phyloP scores from a whole-genome alignment of 1,140 invertebrate species.

The Drosophila santomea region DNA sequence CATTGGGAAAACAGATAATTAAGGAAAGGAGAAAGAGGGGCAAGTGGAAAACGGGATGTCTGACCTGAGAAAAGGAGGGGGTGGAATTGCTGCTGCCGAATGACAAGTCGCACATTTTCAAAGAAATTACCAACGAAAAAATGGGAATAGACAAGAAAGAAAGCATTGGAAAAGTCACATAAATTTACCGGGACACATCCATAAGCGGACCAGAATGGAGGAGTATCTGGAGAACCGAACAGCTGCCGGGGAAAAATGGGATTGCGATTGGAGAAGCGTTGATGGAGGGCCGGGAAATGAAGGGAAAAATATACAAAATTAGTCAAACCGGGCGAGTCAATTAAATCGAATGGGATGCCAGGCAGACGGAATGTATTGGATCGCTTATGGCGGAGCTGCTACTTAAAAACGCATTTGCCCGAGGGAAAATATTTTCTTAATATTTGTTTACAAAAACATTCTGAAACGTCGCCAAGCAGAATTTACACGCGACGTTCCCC shows the following conservation, averaged over 20 bases:
- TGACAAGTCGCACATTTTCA: slow-evolving; percentile 83
- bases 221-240: slow-evolving; percentile 35
- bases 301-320: slow-evolving; percentile 63
- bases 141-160: slow-evolving; percentile 39
- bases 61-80: slow-evolving; percentile 29
- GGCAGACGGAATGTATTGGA: slow-evolving; percentile 24
- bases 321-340: slow-evolving; percentile 70
- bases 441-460: slow-evolving; percentile 79
- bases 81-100: slow-evolving; percentile 61
- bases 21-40: slow-evolving; percentile 54
- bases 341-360: slow-evolving; percentile 69
- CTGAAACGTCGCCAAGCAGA: slow-evolving; percentile 56
- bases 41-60: slow-evolving; percentile 65
- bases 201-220: slow-evolving; percentile 43
- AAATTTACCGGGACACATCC: slow-evolving; percentile 57
- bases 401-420: slow-evolving; percentile 68
- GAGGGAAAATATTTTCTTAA: slow-evolving; percentile 42
- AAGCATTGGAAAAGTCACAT: slow-evolving; percentile 72
- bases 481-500: slow-evolving; percentile 54
- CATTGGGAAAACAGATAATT: slow-evolving; percentile 79
- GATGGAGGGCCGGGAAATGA: slow-evolving; percentile 46
- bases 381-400: slow-evolving; percentile 39
- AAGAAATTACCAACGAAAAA: slow-evolving; percentile 68
- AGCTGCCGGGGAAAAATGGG: slow-evolving; percentile 45
- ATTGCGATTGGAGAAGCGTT: slow-evolving; percentile 19